phyloP scores from a whole-genome alignment of 2,888 invertebrate genomes.

The Cryptosula pallasiana region DNA sequence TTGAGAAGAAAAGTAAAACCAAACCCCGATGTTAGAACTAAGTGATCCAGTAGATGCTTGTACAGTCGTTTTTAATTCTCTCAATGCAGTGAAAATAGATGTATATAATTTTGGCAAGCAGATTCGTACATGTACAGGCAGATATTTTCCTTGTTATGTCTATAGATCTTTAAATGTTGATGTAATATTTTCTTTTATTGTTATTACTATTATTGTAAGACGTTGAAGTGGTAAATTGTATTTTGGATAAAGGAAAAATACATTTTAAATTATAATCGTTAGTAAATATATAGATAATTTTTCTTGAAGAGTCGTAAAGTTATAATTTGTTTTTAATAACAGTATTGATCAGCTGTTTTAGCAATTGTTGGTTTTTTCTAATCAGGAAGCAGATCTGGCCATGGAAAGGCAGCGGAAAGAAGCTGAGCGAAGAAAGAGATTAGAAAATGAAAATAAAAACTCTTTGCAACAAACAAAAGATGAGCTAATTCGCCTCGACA shows the following conservation, averaged over 20 bases:
- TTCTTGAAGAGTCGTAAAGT: no score
- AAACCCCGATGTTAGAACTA: no score
- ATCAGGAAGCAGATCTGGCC: conserved; percentile 15
- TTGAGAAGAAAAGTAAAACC: no score
- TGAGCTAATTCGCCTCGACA: conserved; percentile 13
- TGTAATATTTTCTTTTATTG: background rate
- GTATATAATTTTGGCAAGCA: no score
- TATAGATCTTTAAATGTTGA: no score
- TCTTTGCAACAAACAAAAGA: conserved; percentile 19
- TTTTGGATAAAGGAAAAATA: background rate
- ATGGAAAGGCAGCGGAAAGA: conserved; percentile 16
- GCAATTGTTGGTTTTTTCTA: no score
- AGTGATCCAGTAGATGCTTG: no score
- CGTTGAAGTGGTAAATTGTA: background rate
- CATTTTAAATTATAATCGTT: background rate
- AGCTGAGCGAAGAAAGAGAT: background rate
- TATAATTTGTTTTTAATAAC: background rate
- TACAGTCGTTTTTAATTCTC: no score
- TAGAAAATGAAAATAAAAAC: conserved; percentile 23
- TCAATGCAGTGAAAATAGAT: no score
- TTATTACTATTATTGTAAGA: background rate
- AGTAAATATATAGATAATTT: no score
- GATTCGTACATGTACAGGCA: no score
- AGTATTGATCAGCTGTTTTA: background rate
- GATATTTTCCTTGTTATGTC: no score